Conservation (phyloP, 2,797 vertebrate species). For the Percopsis omiscomaycus region DNA sequence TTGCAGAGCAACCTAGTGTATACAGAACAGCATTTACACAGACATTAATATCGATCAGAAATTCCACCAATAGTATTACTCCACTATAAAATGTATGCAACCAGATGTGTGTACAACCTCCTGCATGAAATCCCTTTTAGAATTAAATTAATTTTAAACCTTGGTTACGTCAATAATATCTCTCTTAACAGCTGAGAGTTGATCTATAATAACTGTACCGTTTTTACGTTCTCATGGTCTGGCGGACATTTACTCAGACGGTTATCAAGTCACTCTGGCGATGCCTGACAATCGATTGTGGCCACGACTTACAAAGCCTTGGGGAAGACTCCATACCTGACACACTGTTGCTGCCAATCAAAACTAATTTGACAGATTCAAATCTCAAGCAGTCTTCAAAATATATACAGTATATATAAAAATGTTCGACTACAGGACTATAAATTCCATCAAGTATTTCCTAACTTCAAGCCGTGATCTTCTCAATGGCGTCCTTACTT, state of each 20-base stretch:
- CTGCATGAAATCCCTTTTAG: background rate
- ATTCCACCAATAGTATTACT: too few relatives aligned
- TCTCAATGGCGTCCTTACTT: too few relatives aligned
- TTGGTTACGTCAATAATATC: background rate
- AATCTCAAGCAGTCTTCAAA: too few relatives aligned
- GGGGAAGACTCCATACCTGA: conserved; percentile 56
- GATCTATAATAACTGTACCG: background rate
- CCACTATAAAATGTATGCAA: too few relatives aligned
- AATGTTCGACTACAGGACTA: too few relatives aligned
- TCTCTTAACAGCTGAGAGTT: background rate
- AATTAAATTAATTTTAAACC: background rate
- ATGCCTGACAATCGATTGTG: conserved; percentile 75
- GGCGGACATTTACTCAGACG: conserved; percentile 66
- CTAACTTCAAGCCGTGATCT: too few relatives aligned
- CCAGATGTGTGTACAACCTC: background rate
- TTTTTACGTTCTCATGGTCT: conserved; percentile 21
- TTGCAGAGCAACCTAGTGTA: background rate
- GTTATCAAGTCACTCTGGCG: conserved; percentile 75
- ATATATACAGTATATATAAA: too few relatives aligned
- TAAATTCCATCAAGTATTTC: too few relatives aligned
- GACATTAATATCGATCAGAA: too few relatives aligned
- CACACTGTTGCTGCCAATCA: too few relatives aligned
- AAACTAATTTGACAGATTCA: conserved; percentile 40
- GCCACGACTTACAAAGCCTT: conserved; percentile 72
- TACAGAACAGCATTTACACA: background rate